Base-by-base conservation (phyloP, 1,140 invertebrate species). In the Hypothenemus hampei region DNA sequence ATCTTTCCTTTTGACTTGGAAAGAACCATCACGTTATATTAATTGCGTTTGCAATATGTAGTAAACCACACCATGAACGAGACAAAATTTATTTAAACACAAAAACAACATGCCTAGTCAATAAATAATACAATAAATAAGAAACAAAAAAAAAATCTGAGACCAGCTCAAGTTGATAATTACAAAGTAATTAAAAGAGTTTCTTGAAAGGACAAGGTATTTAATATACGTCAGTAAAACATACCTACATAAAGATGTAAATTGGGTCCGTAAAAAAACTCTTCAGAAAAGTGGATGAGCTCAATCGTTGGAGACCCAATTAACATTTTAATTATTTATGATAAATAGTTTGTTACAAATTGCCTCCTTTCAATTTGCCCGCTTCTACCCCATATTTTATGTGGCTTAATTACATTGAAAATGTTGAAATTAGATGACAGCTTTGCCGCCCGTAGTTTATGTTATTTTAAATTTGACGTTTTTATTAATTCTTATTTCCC, bases 301-400 rank as follows among this genome's bases (percentile, higher is more conserved):
- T 16, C 49, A 43, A 4, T 19, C 33, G 7, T 1, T 52, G 49
- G 49, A 52, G 49, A 43, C 29, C 49, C 43, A 41, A 52, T 52
- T 52, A 52, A 52, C 49, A 52, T 52, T 52, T 52, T 52, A 52
- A 52, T 52, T 52, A 52, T 31, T 43, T 52, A 52, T 52, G 49
- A 52, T 52, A 52, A 52, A 52, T 52, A 52, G 49, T 52, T 52
- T 52, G 49, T 52, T 52, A 52, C 49, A 52, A 52, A 52, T 52
- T 52, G 40, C 23, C 40, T 52, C 21, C 49, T 52, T 52, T 52
- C 49, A 52, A 52, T 52, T 31, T 52, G 6, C 49, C 49, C 49
- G 49, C 23, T 52, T 26, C 15, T 20, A 10, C 29, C n/a, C n/a
- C 49, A 43, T 52, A 52, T 52, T 52, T 52, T 52, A 52, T 43